Percentiles rank a stretch among this genome's conserved stretches.
These are phyloP conservation scores for Calliphora vicina DNA, from an alignment of 1,140 invertebrate species.

Conservation along the genomic window DNA sequence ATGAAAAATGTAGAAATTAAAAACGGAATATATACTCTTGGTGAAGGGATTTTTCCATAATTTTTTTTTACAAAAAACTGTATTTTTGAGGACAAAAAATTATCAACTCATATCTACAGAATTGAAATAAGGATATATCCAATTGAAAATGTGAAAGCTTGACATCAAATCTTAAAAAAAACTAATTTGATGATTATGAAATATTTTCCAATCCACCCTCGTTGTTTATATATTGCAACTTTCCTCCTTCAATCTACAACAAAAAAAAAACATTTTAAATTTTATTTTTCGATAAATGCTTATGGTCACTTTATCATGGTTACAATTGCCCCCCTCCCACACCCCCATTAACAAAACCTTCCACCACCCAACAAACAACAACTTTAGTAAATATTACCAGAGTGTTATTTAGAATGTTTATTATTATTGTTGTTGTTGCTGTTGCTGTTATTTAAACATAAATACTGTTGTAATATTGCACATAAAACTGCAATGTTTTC, in stretches of 20 bases:
- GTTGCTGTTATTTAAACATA: constrained; percentile 23
- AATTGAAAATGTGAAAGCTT: too few relatives aligned
- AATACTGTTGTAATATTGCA: constrained; percentile 10
- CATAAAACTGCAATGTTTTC: not conserved
- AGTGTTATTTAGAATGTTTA: constrained; percentile 21
- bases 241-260: not conserved
- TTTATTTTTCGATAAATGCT: constrained; percentile 19
- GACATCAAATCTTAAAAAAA: not conserved
- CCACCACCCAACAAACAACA: not conserved
- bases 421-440: not conserved
- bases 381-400: not conserved
- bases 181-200: not conserved
- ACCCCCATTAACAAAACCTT: not conserved
- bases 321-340: not conserved
- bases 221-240: not conserved
- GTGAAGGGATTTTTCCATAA: too few relatives aligned
- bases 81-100: too few relatives aligned
- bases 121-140: too few relatives aligned
- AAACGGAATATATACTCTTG: too few relatives aligned
- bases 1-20: too few relatives aligned
- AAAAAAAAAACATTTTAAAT: not conserved
- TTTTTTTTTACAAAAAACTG: too few relatives aligned
- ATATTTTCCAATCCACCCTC: not conserved
- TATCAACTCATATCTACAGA: too few relatives aligned
- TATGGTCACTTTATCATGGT: constrained; percentile 20